Evolutionary conservation across 2,888 invertebrate genomes (phyloP), one percentile per base, ranked within the genome.

Genomic region (Quadriops clusia): DNA sequence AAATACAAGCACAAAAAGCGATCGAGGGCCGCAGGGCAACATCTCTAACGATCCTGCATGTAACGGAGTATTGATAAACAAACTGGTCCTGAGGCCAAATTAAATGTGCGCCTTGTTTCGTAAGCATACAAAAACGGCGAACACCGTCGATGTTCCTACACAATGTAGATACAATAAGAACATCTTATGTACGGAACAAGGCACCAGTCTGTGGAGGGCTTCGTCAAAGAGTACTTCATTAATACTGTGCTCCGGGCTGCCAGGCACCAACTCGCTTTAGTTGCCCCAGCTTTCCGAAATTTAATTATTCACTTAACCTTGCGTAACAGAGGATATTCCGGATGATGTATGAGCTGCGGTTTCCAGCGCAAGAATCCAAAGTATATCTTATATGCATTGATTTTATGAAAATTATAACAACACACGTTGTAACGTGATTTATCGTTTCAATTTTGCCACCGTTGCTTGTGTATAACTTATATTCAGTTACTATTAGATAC

Each of bases 81-180:
- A 51, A 53, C 48, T 47, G 46, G 39, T 44, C 54, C 53, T 23
- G 45, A 30, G 50, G 54, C 51, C 42, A 51, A 50, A 52, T 54
- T 51, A 53, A 54, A 53, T 52, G 47, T 48, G 50, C 49, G 41
- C 46, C 50, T 40, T 51, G 52, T 52, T 48, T 37, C 40, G 41
- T 40, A 24, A 38, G 43, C 44, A 39, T 43, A 49, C 50, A 51
- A 52, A 52, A 55, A 53, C 46, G 42, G 28, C 40, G 46, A 49
- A 46, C 51, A 49, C 40, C 41, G 44, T 40, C 43, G 48, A 50
- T 53, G 54, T 49, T 49, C 38, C 46, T 42, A 51, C 50, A 54
- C 53, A 53, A 52, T 50, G 53, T 54, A 46, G 44, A 43, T 53
- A 53, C 54, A 54, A 55, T 53, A 47, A 45, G 50, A 52, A 53